These are phyloP conservation scores for Poecilus cupreus DNA, from an alignment of 2,888 invertebrate species.

Conservation along the genomic window DNA sequence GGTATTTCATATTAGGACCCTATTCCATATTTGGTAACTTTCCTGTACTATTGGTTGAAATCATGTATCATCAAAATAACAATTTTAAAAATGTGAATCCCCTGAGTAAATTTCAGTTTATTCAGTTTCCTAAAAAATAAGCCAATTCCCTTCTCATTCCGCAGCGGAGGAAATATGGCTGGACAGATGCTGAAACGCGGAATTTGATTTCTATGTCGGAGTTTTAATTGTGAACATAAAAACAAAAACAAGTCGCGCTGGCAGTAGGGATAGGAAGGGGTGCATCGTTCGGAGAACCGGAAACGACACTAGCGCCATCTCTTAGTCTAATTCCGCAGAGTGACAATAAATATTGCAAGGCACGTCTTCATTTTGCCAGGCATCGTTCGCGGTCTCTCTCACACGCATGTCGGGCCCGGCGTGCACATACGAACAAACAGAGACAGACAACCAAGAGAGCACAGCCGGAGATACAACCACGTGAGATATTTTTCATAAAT, in stretches of 20 bases:
- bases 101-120: neutral
- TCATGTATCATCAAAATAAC: too few relatives aligned
- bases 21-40: too few relatives aligned
- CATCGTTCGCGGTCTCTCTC: conserved; percentile 35
- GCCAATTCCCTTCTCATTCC: neutral
- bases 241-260: neutral
- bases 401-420: neutral
- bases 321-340: conserved; percentile 63
- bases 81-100: neutral
- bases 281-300: conserved; percentile 3
- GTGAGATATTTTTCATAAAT: conserved; percentile 65
- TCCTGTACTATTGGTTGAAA: too few relatives aligned
- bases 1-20: too few relatives aligned
- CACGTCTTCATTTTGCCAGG: conserved; percentile 59
- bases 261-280: neutral
- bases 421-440: conserved; percentile 29
- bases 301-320: conserved; percentile 55
- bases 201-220: neutral
- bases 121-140: neutral
- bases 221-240: conserved; percentile 5
- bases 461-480: conserved; percentile 59
- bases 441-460: conserved; percentile 44
- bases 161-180: neutral
- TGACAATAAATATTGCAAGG: conserved; percentile 64
- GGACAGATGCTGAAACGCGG: neutral